phyloP scores from a whole-genome alignment of 2,888 invertebrate genomes.

The Sarcophaga caerulescens region DNA sequence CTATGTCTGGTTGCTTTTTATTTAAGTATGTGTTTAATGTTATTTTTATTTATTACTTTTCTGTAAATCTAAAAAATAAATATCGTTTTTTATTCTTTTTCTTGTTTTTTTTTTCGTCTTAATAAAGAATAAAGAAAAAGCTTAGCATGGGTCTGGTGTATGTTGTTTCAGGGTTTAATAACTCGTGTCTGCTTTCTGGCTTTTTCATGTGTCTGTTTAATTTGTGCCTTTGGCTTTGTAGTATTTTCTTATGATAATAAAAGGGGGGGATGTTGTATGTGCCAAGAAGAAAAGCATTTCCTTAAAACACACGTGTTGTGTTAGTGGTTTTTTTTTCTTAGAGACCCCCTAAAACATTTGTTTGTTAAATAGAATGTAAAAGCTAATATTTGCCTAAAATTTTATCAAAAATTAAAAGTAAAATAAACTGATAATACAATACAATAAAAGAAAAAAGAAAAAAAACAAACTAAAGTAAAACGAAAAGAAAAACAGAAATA shows the following conservation, averaged over 20 bases:
- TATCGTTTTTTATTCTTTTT: slow-evolving; percentile 24
- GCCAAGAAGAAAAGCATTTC: slow-evolving; percentile 1
- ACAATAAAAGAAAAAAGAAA: neutral
- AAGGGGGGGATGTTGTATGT: slow-evolving; percentile 28
- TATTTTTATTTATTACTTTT: slow-evolving; percentile 55
- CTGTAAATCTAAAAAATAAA: slow-evolving; percentile 59
- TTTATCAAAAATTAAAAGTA: slow-evolving; percentile 5
- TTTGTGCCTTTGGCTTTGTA: neutral
- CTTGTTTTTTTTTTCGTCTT: neutral
- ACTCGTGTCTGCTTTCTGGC: slow-evolving; percentile 60
- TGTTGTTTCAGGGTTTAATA: slow-evolving; percentile 46
- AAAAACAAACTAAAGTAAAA: neutral
- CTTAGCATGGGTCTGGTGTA: slow-evolving; percentile 62
- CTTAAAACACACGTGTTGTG: slow-evolving; percentile 53
- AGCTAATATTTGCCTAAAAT: slow-evolving; percentile 41
- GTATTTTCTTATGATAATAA: neutral
- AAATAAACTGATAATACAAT: neutral
- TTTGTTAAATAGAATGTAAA: neutral
- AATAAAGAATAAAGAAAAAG: slow-evolving; percentile 33
- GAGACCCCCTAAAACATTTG: slow-evolving; percentile 4
- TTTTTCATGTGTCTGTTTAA: neutral
- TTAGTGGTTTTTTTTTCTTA: slow-evolving; percentile 26
- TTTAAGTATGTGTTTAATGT: slow-evolving; percentile 42
- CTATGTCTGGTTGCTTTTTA: neutral
- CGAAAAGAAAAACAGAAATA: too few relatives aligned